A percentile compares a stretch with the other conserved stretches of the same genome.
Evolutionary conservation across 2,888 invertebrate species (phyloP).

Genomic region (Spisula solida): DNA sequence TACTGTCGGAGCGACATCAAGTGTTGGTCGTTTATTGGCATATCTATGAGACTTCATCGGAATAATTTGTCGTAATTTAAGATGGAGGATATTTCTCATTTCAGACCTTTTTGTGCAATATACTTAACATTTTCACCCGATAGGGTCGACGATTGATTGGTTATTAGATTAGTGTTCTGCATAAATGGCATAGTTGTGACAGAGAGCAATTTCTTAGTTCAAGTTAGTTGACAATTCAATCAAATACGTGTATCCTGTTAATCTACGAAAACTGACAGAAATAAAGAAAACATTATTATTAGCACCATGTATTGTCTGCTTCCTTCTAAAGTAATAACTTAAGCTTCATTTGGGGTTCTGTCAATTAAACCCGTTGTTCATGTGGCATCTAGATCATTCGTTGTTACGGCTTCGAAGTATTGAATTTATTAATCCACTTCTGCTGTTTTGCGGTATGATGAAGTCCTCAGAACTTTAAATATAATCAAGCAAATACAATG

Average conservation of each 20-base stretch:
- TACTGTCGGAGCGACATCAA: background rate
- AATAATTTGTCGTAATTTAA: constrained; percentile 1
- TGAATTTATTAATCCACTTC: too few species aligned
- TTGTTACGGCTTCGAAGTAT: too few species aligned
- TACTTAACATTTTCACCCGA: background rate
- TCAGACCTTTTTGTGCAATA: background rate
- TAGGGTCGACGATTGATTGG: background rate
- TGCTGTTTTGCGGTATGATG: too few species aligned
- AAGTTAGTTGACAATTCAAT: background rate
- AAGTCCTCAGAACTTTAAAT: too few species aligned
- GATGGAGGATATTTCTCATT: background rate
- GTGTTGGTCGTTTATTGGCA: background rate
- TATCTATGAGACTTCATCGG: background rate
- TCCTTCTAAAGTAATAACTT: too few species aligned
- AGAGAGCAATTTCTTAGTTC: background rate
- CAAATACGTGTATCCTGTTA: background rate
- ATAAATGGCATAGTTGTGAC: background rate
- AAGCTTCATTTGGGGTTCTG: too few species aligned
- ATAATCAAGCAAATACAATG: too few species aligned
- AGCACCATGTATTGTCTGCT: too few species aligned
- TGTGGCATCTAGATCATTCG: too few species aligned
- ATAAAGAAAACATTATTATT: background rate
- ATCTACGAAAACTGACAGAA: background rate
- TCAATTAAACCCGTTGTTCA: too few species aligned
- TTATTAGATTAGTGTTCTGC: background rate